A percentile compares a stretch with the other conserved stretches of the same genome.
Evolutionary conservation across 2,888 invertebrate species (phyloP).

Genomic region (Andrena haemorrhoa): DNA sequence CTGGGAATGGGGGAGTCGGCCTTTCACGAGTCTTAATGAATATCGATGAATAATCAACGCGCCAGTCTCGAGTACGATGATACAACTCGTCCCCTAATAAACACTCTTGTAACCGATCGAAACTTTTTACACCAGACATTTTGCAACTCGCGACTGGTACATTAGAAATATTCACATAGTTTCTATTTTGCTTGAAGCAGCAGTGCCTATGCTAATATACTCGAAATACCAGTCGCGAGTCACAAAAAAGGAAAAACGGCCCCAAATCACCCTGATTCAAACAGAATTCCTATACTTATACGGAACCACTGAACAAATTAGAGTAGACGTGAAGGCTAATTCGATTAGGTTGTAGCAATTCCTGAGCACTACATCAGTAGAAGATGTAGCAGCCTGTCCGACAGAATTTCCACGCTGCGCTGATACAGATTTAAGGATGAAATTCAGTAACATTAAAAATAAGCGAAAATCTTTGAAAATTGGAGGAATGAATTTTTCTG

Average conservation of each 20-base stretch:
- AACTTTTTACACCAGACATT: neutral
- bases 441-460: too few relatives aligned
- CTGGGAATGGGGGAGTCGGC: constrained; percentile 43
- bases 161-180: too few relatives aligned
- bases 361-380: constrained; percentile 30
- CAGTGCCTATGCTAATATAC: too few relatives aligned
- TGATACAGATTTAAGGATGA: too few relatives aligned
- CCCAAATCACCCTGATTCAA: neutral
- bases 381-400: constrained; percentile 35
- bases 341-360: constrained; percentile 7
- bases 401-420: constrained; percentile 39
- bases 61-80: constrained; percentile 20
- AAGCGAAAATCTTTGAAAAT: too few relatives aligned
- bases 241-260: too few relatives aligned
- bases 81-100: constrained; percentile 21
- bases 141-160: too few relatives aligned
- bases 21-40: constrained; percentile 55
- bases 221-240: too few relatives aligned
- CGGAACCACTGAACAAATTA: neutral
- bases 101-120: constrained; percentile 43
- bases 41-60: constrained; percentile 61
- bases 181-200: too few relatives aligned
- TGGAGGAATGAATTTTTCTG: too few relatives aligned
- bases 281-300: neutral
- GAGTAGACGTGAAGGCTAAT: constrained; percentile 7